Evolutionary conservation across 2,888 invertebrate genomes (phyloP), one percentile per base, ranked within the genome.

Genomic region (Linnaemya vulpina): DNA sequence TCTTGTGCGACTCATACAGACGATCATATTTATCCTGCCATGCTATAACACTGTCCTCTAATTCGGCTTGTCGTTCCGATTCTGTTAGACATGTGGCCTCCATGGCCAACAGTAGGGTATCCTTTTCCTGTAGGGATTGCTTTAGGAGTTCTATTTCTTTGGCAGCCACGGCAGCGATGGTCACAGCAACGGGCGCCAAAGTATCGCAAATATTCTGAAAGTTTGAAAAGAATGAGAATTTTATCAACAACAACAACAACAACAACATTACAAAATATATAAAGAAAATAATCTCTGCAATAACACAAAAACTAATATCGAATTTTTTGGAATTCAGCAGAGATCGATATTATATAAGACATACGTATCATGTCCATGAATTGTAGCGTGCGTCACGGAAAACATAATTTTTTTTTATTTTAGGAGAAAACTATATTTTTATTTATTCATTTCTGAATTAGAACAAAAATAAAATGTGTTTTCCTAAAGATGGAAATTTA

Each of bases 1-100:
- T 95, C 91, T 97, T 97, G 90, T 98, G 98, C 76, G 98, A 97
- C 91, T 98, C 98, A 93, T 97, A 96, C 88, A 98, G 94, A 89
- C 98, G 95, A 92, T 96, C 96, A 93, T 98, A 98, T 93, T 98
- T 97, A 91, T 98, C 98, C 91, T 97, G 95, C 96, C 98, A 97
- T 88, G 96, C 96, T 71, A 95, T 93, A 76, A 98, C 93, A 92
- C 98, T 97, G 87, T 97, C 97, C 89, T 96, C 95, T 77, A 97
- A 93, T 82, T 96, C 95, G 38, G 95, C 95, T 90, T 96, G 94
- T 89, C 96, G 95, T 65, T 96, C 95, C 74, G 95, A 95, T 90
- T 96, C 96, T 89, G 96, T 96, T 86, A 97, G 93, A 91, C 97
- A 96, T 91, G 96, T 97, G 1, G 96, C 95, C 92, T 98, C 98